Base-by-base conservation (phyloP, 1,140 invertebrate genomes). In the Drosophila jambulina region DNA sequence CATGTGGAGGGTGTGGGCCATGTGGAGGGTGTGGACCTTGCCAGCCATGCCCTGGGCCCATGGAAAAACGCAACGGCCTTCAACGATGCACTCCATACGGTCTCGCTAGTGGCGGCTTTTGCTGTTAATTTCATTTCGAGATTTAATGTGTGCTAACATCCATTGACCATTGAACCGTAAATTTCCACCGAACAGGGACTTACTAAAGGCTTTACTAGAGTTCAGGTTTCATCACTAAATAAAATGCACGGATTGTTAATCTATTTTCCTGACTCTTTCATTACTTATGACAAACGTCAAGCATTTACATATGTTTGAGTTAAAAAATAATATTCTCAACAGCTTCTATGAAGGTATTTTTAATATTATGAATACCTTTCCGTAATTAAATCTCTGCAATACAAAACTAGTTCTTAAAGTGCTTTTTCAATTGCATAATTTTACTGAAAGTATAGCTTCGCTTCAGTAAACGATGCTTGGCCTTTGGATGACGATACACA, bases 21-120 rank as follows among this genome's bases (percentile, higher is more conserved):
- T 72, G 69, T 29, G 23, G 23, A 17, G 45, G 15, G 1, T 17
- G 45, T 25, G 23, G 8, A 25, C 19, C 19, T 1, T 21, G 4
- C n/a, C 19, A 0, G 4, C 45, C 42, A 5, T 10, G n/a, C 9
- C 59, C 32, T 25, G 34, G 64, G 17, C 43, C 64, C 10, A 48
- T 13, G 34, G 65, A 54, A 38, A 67, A 43, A 29, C 38, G 49
- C 7, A 63, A 63, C 4, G 40, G 67, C 4, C 65, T 70, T 7
- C 32, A 71, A 36, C 8, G 15, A 13, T 69, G 61, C 17, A 29
- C 25, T 29, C 25, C 27, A 3, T 29, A n/a, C 1, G 10, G 25
- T 10, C 17, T 4, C 9, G 8, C 4, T n/a, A 5, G 9, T 3
- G 25, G 25, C 27, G 23, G 46, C 46, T 49, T n/a, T 51, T 51